Percentiles rank a stretch among this genome's conserved stretches.
These are phyloP conservation scores for Probaryconus sp. DNA, from an alignment of 1,140 invertebrate species.

Conservation along the genomic window DNA sequence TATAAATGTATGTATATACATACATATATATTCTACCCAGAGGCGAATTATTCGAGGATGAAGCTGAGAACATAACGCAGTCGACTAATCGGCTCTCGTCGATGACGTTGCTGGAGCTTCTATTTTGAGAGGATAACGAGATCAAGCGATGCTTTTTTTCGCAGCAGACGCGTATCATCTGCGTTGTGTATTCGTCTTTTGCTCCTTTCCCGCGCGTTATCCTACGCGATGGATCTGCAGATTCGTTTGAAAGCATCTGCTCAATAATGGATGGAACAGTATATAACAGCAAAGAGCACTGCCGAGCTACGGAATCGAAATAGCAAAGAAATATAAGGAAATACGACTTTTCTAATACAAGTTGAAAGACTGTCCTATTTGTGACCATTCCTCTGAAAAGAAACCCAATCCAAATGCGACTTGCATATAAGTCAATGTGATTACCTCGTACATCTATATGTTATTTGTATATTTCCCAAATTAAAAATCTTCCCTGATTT, in stretches of 20 bases:
- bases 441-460: no score
- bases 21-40: neutral
- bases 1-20: constrained; percentile 16
- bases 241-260: constrained; percentile 21
- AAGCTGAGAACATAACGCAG: constrained; percentile 14
- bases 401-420: no score
- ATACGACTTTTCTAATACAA: no score
- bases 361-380: no score
- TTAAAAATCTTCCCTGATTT: no score
- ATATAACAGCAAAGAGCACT: constrained; percentile 3
- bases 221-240: constrained; percentile 10
- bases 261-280: constrained; percentile 19
- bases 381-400: no score
- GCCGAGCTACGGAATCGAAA: no score
- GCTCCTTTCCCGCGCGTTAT: constrained; percentile 1
- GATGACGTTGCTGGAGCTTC: constrained; percentile 29
- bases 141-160: constrained; percentile 24
- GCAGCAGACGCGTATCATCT: constrained; percentile 2
- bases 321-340: no score
- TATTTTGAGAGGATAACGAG: constrained; percentile 34
- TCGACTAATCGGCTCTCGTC: constrained; percentile 31
- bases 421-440: no score
- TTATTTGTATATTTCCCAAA: no score
- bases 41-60: constrained; percentile 4
- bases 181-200: constrained; percentile 1